Evolutionary conservation across 2,888 invertebrate genomes (phyloP).

Genomic region (Trimorus sp.): DNA sequence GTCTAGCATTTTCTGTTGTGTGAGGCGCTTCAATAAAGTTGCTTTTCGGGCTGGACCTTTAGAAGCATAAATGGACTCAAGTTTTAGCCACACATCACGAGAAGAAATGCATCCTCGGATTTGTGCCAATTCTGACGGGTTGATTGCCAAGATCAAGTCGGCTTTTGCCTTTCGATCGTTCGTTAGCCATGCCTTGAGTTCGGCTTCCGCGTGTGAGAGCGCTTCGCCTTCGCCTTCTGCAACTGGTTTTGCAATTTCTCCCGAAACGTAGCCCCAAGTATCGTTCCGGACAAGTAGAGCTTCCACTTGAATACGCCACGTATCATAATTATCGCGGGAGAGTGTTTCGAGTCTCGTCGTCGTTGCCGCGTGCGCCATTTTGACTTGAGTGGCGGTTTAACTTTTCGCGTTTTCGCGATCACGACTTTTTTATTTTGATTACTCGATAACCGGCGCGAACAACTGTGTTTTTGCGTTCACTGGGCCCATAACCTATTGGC

Average conservation of each 20-base stretch:
- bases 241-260: background rate
- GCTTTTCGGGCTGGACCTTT: slow-evolving; percentile 23
- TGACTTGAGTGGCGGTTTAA: background rate
- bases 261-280: background rate
- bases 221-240: background rate
- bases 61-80: slow-evolving; percentile 1
- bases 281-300: background rate
- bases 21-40: slow-evolving; percentile 10
- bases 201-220: background rate
- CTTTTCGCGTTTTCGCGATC: slow-evolving; percentile 8
- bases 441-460: background rate
- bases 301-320: slow-evolving; percentile 1
- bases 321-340: slow-evolving; percentile 2
- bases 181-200: background rate
- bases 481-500: background rate
- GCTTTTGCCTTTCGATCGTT: slow-evolving; percentile 3
- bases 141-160: slow-evolving; percentile 3
- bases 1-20: slow-evolving; percentile 14
- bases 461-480: background rate
- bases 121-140: slow-evolving; percentile 9
- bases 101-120: background rate
- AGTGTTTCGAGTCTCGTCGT: slow-evolving; percentile 1
- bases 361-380: background rate
- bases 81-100: background rate
- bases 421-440: background rate